Percentiles rank a stretch among this genome's conserved stretches.
These are phyloP conservation scores for Coelinius sp. DNA, from an alignment of 2,888 invertebrate species.

Conservation along the genomic window DNA sequence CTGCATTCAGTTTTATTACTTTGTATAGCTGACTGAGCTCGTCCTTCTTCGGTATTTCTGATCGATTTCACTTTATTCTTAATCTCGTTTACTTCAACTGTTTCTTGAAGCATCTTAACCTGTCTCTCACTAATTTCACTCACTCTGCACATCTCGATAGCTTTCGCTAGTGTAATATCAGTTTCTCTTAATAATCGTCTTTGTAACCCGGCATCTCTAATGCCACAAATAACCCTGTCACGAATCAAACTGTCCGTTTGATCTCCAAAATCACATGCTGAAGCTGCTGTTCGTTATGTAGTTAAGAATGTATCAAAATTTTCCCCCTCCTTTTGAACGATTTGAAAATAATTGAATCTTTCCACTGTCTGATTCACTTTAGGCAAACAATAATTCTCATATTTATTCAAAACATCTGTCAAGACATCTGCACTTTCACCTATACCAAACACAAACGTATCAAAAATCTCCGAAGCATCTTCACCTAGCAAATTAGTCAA, in stretches of 20 bases:
- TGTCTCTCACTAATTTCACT: conserved; percentile 37
- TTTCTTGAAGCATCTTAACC: conserved; percentile 31
- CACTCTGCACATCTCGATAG: conserved; percentile 40
- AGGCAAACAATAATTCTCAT: conserved; percentile 49
- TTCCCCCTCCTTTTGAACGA: conserved; percentile 46
- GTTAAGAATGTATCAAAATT: conserved; percentile 32
- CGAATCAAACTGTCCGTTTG: conserved; percentile 47
- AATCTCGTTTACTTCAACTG: conserved; percentile 20
- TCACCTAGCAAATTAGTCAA: conserved; percentile 52
- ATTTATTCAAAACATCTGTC: conserved; percentile 43
- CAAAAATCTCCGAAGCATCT: conserved; percentile 49
- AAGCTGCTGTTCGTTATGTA: neutral
- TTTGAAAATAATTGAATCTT: conserved; percentile 50
- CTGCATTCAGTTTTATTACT: conserved; percentile 34
- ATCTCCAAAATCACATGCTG: conserved; percentile 40
- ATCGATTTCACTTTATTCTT: no score
- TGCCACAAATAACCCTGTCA: conserved; percentile 49
- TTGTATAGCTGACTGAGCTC: conserved; percentile 5
- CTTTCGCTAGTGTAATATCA: conserved; percentile 43
- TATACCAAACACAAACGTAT: conserved; percentile 46
- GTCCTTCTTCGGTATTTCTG: neutral
- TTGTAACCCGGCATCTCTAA: conserved; percentile 40
- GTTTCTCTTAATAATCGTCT: conserved; percentile 50
- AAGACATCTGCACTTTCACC: conserved; percentile 44
- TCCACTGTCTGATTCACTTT: conserved; percentile 48